Conservation (phyloP, 2,113 vertebrate genomes). For the Oplegnathus fasciatus region DNA sequence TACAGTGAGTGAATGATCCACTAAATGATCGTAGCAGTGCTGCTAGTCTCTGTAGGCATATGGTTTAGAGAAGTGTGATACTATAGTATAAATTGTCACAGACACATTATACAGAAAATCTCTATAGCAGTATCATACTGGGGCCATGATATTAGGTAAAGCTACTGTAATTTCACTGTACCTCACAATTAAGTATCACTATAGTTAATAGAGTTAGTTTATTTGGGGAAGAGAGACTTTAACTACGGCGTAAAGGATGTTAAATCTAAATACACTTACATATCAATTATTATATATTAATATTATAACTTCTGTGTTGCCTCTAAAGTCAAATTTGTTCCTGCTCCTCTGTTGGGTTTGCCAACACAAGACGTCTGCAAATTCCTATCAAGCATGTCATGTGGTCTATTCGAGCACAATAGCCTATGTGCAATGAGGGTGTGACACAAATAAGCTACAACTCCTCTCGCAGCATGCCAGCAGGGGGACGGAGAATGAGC, state of each 20-base stretch:
- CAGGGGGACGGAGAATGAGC: conserved; percentile 76
- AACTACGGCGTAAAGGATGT: background rate
- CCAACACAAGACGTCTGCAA: conserved; percentile 33
- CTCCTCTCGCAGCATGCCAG: conserved; percentile 62
- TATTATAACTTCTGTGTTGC: conserved; percentile 23
- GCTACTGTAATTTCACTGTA: background rate
- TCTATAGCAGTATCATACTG: background rate
- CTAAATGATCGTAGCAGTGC: background rate
- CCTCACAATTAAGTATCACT: background rate
- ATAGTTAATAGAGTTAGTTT: background rate
- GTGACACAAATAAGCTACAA: conserved; percentile 47
- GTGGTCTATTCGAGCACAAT: conserved; percentile 63
- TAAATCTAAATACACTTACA: no score
- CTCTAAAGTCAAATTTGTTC: conserved; percentile 60
- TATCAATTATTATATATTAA: no score
- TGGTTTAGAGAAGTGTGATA: background rate
- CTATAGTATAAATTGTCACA: background rate
- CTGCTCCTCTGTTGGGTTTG: conserved; percentile 15
- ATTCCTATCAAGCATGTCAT: conserved; percentile 61
- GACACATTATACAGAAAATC: background rate
- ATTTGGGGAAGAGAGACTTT: background rate
- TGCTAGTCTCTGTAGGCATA: background rate
- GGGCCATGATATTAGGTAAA: background rate
- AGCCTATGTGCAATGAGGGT: conserved; percentile 71
- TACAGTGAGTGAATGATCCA: background rate